These are phyloP conservation scores for Scylla paramamosain DNA, from an alignment of 1,140 invertebrate species.

Conservation along the genomic window DNA sequence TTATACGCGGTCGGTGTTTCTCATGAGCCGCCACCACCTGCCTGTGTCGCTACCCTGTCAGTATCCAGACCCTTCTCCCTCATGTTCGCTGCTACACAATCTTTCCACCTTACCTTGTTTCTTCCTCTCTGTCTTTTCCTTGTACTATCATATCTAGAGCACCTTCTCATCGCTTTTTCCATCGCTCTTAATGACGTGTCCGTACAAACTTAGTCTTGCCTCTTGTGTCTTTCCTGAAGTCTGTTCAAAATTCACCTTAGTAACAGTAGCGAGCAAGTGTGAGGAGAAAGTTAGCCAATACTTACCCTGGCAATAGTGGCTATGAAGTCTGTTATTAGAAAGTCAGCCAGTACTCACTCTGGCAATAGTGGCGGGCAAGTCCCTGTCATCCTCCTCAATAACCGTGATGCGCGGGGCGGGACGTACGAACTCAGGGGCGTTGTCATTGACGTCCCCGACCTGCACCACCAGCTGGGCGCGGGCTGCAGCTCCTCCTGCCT, in stretches of 20 bases:
- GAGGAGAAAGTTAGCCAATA: too few species aligned
- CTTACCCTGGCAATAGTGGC: too few species aligned
- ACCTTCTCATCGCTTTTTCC: not conserved
- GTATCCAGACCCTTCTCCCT: not conserved
- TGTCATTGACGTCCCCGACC: conserved; percentile 22
- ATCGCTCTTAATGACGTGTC: not conserved
- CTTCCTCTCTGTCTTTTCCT: not conserved
- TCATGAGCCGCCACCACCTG: not conserved
- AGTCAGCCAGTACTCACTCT: not conserved
- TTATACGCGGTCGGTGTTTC: too few species aligned
- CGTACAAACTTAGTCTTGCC: not conserved
- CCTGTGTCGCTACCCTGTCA: not conserved
- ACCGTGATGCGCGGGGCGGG: not conserved
- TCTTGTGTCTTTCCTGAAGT: too few species aligned
- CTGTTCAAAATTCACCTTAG: not conserved
- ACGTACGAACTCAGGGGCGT: not conserved
- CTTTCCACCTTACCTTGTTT: not conserved
- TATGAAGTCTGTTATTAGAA: too few species aligned
- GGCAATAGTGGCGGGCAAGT: conserved; percentile 4
- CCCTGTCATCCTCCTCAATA: conserved; percentile 39
- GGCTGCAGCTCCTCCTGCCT: conserved; percentile 9
- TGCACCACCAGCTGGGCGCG: not conserved
- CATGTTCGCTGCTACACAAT: not conserved
- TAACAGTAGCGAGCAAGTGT: too few species aligned
- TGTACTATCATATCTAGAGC: not conserved